Conservation (phyloP, 2,888 invertebrate species). For the Drosophila borborema region DNA sequence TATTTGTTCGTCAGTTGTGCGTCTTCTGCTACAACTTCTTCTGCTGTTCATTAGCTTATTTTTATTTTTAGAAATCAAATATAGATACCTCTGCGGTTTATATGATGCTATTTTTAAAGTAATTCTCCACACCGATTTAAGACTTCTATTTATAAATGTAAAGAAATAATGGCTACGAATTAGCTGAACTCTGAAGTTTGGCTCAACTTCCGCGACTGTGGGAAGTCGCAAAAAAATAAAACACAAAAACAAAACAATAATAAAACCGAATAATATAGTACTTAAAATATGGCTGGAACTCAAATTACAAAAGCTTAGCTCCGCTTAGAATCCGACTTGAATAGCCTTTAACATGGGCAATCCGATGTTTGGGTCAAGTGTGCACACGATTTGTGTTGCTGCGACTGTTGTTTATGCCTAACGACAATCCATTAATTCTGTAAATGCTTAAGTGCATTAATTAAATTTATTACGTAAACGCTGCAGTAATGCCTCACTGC, state of each 20-base stretch:
- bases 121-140: conserved; percentile 53
- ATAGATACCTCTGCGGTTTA: conserved; percentile 23
- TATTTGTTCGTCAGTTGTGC: conserved; percentile 25
- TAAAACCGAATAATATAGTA: conserved; percentile 9
- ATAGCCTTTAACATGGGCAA: conserved; percentile 42
- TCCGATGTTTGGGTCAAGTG: conserved; percentile 64
- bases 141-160: conserved; percentile 69
- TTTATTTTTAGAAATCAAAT: conserved; percentile 56
- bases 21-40: conserved; percentile 8
- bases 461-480: conserved; percentile 62
- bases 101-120: conserved; percentile 50
- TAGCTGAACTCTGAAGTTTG: conserved; percentile 43
- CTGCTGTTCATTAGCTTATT: conserved; percentile 35
- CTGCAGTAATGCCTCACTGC: conserved; percentile 50
- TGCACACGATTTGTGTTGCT: conserved; percentile 51
- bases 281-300: conserved; percentile 10
- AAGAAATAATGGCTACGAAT: conserved; percentile 67
- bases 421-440: conserved; percentile 66
- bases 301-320: conserved; percentile 22
- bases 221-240: conserved; percentile 34
- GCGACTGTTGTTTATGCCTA: conserved; percentile 37
- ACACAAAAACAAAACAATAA: conserved; percentile 13
- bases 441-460: conserved; percentile 64
- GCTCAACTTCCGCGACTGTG: conserved; percentile 60
- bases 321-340: conserved; percentile 34